Evolutionary conservation across 1,140 invertebrate genomes (phyloP).

Genomic region (Macrobrachium rosenbergii): DNA sequence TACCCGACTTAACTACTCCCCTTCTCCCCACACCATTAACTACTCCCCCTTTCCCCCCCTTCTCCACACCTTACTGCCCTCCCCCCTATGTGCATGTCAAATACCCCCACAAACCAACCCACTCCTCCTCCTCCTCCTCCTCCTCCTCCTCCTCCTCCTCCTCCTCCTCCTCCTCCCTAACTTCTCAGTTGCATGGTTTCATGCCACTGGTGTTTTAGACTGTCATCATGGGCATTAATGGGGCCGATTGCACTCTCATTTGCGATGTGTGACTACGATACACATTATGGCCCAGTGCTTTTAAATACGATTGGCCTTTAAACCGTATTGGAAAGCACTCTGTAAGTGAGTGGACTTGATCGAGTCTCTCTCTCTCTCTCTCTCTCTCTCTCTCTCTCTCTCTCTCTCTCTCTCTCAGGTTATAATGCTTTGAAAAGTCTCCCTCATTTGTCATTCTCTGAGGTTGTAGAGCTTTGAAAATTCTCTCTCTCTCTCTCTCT

Average conservation of each 20-base stretch:
- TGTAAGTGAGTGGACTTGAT: background rate
- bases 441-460: too few relatives aligned
- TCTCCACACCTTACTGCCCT: background rate
- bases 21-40: background rate
- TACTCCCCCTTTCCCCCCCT: background rate
- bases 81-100: too few relatives aligned
- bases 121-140: slow-evolving; percentile 6
- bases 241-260: background rate
- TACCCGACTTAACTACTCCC: background rate
- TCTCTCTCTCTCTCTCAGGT: background rate
- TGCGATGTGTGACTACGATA: background rate
- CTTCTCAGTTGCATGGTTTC: slow-evolving; percentile 3
- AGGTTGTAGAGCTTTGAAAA: too few relatives aligned
- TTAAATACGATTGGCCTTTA: too few relatives aligned
- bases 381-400: background rate
- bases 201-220: background rate
- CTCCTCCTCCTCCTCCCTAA: slow-evolving; percentile 7
- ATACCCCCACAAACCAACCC: background rate
- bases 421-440: background rate
- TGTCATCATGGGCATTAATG: background rate
- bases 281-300: too few relatives aligned
- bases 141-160: slow-evolving; percentile 21
- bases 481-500: too few relatives aligned
- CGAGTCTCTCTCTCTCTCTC: background rate
- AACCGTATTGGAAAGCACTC: too few relatives aligned